Conservation (phyloP, 2,113 vertebrate genomes). For the Halichoeres trimaculatus region DNA sequence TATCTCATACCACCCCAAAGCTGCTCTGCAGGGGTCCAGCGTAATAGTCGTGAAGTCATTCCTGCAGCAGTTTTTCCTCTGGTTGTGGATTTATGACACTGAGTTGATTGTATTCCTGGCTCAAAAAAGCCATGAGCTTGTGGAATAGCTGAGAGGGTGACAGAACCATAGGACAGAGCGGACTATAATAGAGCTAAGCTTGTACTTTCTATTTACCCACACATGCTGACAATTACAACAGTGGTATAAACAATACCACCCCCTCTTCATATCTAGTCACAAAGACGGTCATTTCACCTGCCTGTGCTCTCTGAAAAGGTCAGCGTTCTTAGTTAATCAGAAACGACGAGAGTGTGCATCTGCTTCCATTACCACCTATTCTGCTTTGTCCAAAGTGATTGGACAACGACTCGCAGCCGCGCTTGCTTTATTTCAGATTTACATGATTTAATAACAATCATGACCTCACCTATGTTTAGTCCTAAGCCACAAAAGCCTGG, state of each 20-base stretch:
- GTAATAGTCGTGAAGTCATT: slow-evolving; percentile 30
- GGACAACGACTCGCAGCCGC: neutral
- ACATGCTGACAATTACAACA: slow-evolving; percentile 36
- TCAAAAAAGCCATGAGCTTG: slow-evolving; percentile 48
- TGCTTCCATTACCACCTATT: slow-evolving; percentile 47
- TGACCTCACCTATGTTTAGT: slow-evolving; percentile 11
- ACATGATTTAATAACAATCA: slow-evolving; percentile 34
- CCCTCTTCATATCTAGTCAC: slow-evolving; percentile 17
- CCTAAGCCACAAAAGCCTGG: slow-evolving; percentile 4
- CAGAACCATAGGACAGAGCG: neutral
- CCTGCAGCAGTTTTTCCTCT: slow-evolving; percentile 30
- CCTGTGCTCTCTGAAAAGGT: slow-evolving; percentile 61
- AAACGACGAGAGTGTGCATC: slow-evolving; percentile 47
- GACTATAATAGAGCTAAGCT: slow-evolving; percentile 31
- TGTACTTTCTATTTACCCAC: slow-evolving; percentile 44
- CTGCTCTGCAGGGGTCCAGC: slow-evolving; percentile 13
- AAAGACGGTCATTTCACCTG: slow-evolving; percentile 37
- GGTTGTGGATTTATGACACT: slow-evolving; percentile 49
- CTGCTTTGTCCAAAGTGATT: slow-evolving; percentile 32
- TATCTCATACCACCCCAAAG: slow-evolving; percentile 28
- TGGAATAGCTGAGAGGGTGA: slow-evolving; percentile 33
- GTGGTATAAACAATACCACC: slow-evolving; percentile 22
- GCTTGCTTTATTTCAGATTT: slow-evolving; percentile 27
- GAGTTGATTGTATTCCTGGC: slow-evolving; percentile 52
- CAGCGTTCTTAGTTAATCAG: slow-evolving; percentile 63